Evolutionary conservation across 1,140 invertebrate genomes (phyloP).

Genomic region (Ectropis grisescens): DNA sequence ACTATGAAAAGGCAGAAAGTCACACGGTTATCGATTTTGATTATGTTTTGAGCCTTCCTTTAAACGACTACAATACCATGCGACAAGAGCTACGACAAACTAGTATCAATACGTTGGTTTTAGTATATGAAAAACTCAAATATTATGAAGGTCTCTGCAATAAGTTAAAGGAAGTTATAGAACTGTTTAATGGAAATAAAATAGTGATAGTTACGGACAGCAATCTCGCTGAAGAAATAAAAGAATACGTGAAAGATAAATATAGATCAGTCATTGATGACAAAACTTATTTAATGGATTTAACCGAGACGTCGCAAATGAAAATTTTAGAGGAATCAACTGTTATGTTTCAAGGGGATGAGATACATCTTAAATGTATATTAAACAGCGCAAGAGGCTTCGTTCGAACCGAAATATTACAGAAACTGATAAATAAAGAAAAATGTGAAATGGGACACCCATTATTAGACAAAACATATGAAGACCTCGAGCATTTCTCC

Average conservation of each 20-base stretch:
- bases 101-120: constrained; percentile 4
- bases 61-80: constrained; percentile 8
- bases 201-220: constrained; percentile 8
- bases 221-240: not conserved
- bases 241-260: not conserved
- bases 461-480: constrained; percentile 2
- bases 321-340: constrained; percentile 1
- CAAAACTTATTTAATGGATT: constrained; percentile 2
- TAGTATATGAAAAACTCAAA: constrained; percentile 6
- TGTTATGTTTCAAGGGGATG: constrained; percentile 13
- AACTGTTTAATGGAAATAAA: not conserved
- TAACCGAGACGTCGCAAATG: constrained; percentile 1
- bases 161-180: not conserved
- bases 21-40: constrained; percentile 12
- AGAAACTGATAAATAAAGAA: constrained; percentile 7
- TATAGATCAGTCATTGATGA: constrained; percentile 1
- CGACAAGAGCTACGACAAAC: constrained; percentile 5
- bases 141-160: not conserved
- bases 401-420: constrained; percentile 4
- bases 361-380: constrained; percentile 7
- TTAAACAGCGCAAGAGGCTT: constrained; percentile 3
- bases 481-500: constrained; percentile 9
- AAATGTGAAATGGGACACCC: constrained; percentile 8
- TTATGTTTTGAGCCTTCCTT: constrained; percentile 7
- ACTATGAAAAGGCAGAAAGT: not conserved